Percentiles rank a stretch among this genome's conserved stretches.
Evolutionary conservation across 2,888 invertebrate species (phyloP).

Genomic region (Galerucella nymphaeae): DNA sequence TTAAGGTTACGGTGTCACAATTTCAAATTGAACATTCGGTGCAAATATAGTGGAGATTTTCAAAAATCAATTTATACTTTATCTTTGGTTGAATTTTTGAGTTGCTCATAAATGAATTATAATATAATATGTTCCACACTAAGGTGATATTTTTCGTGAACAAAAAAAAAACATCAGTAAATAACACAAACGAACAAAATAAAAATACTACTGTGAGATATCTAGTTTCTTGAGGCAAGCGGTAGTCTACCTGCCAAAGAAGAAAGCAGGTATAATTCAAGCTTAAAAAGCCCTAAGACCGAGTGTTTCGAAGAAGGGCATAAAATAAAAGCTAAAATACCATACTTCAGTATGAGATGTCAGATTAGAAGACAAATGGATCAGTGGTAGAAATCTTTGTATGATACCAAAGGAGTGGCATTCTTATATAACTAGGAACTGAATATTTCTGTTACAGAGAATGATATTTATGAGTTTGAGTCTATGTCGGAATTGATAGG

Average conservation of each 20-base stretch:
- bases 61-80: too few species aligned
- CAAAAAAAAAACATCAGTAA: background rate
- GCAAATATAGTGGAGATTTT: too few species aligned
- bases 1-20: too few species aligned
- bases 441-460: slow-evolving; percentile 33
- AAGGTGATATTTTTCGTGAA: too few species aligned
- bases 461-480: slow-evolving; percentile 36
- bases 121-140: too few species aligned
- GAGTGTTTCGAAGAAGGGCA: slow-evolving; percentile 37
- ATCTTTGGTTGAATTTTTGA: too few species aligned
- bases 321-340: slow-evolving; percentile 41
- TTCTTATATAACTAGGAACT: slow-evolving; percentile 39
- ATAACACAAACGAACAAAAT: slow-evolving; percentile 9
- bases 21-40: too few species aligned
- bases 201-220: slow-evolving; percentile 16
- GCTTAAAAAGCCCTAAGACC: slow-evolving; percentile 28
- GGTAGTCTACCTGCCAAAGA: slow-evolving; percentile 29
- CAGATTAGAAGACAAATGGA: slow-evolving; percentile 44
- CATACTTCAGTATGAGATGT: slow-evolving; percentile 38
- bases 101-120: too few species aligned
- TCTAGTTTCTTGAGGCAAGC: slow-evolving; percentile 32
- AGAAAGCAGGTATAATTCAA: slow-evolving; percentile 32
- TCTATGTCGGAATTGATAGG: slow-evolving; percentile 16
- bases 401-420: slow-evolving; percentile 41
- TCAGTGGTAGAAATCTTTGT: slow-evolving; percentile 39